phyloP scores from a whole-genome alignment of 2,113 vertebrate genomes.

The Peromyscus leucopus region DNA sequence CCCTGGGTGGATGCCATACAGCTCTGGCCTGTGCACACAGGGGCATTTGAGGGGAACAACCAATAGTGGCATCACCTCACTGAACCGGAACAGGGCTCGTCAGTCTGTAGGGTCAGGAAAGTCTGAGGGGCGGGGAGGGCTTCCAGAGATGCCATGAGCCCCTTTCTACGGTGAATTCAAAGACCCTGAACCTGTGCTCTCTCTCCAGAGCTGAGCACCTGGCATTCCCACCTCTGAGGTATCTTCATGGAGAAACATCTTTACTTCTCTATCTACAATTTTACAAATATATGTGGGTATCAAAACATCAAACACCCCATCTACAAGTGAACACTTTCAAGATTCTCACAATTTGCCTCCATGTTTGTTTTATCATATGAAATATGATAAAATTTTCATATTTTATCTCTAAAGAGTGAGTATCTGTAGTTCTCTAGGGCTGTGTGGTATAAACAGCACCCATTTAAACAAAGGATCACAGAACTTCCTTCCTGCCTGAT shows the following conservation, averaged over 20 bases:
- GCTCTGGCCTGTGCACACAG: fast-evolving
- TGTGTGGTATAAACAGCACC: background rate
- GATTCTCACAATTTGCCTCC: background rate
- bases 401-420: background rate
- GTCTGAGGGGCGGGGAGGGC: fast-evolving
- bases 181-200: background rate
- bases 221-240: background rate
- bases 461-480: no score
- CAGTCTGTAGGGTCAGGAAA: background rate
- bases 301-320: background rate
- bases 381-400: background rate
- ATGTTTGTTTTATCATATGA: background rate
- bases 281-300: background rate
- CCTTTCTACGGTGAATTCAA: background rate
- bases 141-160: background rate
- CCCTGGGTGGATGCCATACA: no score
- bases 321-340: background rate
- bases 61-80: fast-evolving
- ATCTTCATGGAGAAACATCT: background rate
- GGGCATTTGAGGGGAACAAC: no score
- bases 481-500: background rate
- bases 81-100: fast-evolving
- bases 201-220: background rate
- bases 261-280: background rate
- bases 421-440: background rate